Evolutionary conservation across 2,888 invertebrate species (phyloP).

Genomic region (Xestia xanthographa): DNA sequence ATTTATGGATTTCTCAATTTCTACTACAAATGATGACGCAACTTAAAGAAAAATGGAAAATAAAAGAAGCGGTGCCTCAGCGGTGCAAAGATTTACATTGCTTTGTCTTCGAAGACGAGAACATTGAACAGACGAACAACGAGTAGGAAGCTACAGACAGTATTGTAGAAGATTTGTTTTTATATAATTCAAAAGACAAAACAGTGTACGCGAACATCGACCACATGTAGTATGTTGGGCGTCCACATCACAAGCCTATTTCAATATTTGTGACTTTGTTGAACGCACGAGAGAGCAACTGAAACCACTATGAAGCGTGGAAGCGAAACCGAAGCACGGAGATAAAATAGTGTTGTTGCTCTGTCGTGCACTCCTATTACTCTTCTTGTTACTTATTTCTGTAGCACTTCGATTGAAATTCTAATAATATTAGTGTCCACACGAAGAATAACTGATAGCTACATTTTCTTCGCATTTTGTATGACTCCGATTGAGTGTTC

Average conservation of each 20-base stretch:
- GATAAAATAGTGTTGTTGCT: conserved; percentile 63
- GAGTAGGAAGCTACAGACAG: conserved; percentile 8
- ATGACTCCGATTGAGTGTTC: conserved; percentile 5
- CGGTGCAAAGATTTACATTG: conserved; percentile 82
- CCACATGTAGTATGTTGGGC: conserved; percentile 77
- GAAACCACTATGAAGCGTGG: conserved; percentile 69
- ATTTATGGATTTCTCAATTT: conserved; percentile 63
- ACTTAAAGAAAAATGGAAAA: conserved; percentile 79
- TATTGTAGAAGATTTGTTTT: conserved; percentile 1
- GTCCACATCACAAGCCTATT: conserved; percentile 75
- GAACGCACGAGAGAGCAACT: conserved; percentile 67
- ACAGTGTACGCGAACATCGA: conserved; percentile 85
- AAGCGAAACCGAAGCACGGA: conserved; percentile 69
- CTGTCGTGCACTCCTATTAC: conserved; percentile 54
- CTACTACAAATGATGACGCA: conserved; percentile 83
- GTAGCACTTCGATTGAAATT: neutral
- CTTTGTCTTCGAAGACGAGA: conserved; percentile 74
- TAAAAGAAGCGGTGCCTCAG: conserved; percentile 85
- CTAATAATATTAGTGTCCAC: neutral
- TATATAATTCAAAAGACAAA: conserved; percentile 76
- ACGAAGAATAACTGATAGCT: neutral
- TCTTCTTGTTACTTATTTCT: neutral
- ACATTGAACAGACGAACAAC: conserved; percentile 18
- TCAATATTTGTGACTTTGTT: neutral
- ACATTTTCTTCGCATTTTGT: neutral